Evolutionary conservation across 2,797 vertebrate genomes (phyloP).

Genomic region (Lithobates pipiens): DNA sequence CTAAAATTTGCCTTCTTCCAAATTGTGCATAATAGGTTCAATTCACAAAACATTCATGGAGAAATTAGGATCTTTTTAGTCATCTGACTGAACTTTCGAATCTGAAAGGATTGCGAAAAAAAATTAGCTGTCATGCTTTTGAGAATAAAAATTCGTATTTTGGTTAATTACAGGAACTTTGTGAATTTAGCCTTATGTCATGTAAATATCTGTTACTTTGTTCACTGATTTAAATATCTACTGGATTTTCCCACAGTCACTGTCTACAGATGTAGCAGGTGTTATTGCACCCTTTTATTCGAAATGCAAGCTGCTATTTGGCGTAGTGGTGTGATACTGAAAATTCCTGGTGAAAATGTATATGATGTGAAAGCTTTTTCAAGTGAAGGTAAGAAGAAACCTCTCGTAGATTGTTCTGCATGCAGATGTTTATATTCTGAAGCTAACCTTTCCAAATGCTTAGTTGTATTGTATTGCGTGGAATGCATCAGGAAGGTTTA

Average conservation of each 20-base stretch:
- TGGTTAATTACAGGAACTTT: no score
- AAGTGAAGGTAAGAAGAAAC: slow-evolving; percentile 36
- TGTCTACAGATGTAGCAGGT: background rate
- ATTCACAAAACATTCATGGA: no score
- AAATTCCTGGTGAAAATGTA: slow-evolving; percentile 26
- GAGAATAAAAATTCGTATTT: no score
- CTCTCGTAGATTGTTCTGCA: background rate
- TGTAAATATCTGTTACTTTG: background rate
- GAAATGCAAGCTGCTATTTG: slow-evolving; percentile 44
- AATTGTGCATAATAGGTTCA: no score
- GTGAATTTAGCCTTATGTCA: background rate
- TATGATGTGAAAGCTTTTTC: slow-evolving; percentile 24
- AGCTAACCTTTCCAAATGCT: background rate
- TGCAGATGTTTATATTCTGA: no score
- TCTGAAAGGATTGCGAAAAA: no score
- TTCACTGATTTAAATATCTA: background rate
- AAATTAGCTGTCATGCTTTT: no score
- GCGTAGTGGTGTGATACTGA: slow-evolving; percentile 29
- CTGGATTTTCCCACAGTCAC: background rate
- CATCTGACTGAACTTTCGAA: no score
- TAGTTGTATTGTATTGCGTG: no score
- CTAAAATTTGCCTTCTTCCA: no score
- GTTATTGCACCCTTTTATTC: background rate
- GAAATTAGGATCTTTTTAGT: no score
- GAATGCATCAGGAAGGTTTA: no score